phyloP scores from a whole-genome alignment of 2,113 vertebrate species.

The Lota lota region DNA sequence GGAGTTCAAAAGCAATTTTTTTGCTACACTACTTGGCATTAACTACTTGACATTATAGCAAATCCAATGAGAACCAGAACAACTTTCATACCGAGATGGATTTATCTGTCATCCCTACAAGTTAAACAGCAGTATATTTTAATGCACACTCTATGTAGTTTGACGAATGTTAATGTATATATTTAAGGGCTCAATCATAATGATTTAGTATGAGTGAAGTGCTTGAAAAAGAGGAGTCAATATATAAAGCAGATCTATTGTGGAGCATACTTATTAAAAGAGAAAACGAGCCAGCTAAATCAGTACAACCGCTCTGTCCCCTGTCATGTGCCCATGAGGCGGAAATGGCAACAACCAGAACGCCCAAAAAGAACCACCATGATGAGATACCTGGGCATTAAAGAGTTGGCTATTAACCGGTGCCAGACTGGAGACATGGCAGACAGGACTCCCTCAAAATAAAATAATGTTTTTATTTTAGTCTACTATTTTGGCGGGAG shows the following conservation, averaged over 20 bases:
- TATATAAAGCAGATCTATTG: slow-evolving; percentile 54
- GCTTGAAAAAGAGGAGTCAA: slow-evolving; percentile 43
- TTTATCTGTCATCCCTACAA: slow-evolving; percentile 18
- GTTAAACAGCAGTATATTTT: too few species aligned
- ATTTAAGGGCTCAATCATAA: too few species aligned
- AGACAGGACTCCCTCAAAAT: slow-evolving; percentile 13
- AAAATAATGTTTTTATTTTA: slow-evolving; percentile 39
- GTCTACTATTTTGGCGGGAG: background rate
- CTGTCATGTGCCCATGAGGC: slow-evolving; percentile 30
- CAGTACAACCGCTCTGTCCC: slow-evolving; percentile 45
- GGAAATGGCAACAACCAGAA: slow-evolving; percentile 25
- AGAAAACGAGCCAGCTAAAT: slow-evolving; percentile 49
- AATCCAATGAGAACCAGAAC: too few species aligned
- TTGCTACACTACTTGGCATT: too few species aligned
- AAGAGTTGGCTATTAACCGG: slow-evolving; percentile 26
- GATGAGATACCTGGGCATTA: slow-evolving; percentile 31
- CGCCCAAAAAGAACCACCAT: slow-evolving; percentile 41
- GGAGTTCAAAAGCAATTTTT: too few species aligned
- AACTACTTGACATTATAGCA: slow-evolving; percentile 9
- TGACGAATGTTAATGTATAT: background rate
- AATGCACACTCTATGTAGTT: background rate
- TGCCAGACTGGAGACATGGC: slow-evolving; percentile 30
- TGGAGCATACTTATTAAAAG: slow-evolving; percentile 48
- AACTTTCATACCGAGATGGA: slow-evolving; percentile 19
- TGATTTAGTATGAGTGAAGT: too few species aligned